phyloP scores from a whole-genome alignment of 1,140 invertebrate genomes.

The Cydia strobilella region DNA sequence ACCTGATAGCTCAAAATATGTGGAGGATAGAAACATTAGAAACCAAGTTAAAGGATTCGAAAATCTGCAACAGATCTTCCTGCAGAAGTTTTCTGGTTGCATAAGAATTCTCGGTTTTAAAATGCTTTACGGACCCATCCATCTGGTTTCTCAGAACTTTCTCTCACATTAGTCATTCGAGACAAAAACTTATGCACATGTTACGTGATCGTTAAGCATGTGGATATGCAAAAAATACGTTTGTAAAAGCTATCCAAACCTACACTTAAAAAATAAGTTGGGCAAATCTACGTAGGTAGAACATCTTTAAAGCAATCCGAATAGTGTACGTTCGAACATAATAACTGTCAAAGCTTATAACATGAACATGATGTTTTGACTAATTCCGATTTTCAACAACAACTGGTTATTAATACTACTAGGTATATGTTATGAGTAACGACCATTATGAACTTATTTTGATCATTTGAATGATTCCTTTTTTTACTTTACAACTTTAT shows the following conservation, averaged over 20 bases:
- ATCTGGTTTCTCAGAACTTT: neutral
- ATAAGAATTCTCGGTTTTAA: neutral
- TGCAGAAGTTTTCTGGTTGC: neutral
- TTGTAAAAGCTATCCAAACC: neutral
- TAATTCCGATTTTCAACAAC: neutral
- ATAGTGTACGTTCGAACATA: neutral
- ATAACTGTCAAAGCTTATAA: neutral
- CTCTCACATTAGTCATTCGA: neutral
- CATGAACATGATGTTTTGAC: neutral
- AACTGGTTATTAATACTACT: too few relatives aligned
- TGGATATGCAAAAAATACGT: slow-evolving; percentile 9
- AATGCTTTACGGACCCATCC: neutral
- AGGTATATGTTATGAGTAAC: too few relatives aligned
- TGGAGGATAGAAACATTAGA: too few relatives aligned
- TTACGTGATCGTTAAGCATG: neutral
- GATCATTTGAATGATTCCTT: too few relatives aligned
- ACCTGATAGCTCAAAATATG: too few relatives aligned
- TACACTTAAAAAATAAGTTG: neutral
- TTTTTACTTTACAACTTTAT: too few relatives aligned
- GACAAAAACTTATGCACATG: slow-evolving; percentile 13
- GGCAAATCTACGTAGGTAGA: neutral
- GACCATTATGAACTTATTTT: too few relatives aligned
- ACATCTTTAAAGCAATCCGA: neutral
- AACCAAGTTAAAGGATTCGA: neutral
- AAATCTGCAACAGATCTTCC: neutral